Base-by-base conservation (phyloP, 2,113 vertebrate genomes). In the Taxidea taxus region DNA sequence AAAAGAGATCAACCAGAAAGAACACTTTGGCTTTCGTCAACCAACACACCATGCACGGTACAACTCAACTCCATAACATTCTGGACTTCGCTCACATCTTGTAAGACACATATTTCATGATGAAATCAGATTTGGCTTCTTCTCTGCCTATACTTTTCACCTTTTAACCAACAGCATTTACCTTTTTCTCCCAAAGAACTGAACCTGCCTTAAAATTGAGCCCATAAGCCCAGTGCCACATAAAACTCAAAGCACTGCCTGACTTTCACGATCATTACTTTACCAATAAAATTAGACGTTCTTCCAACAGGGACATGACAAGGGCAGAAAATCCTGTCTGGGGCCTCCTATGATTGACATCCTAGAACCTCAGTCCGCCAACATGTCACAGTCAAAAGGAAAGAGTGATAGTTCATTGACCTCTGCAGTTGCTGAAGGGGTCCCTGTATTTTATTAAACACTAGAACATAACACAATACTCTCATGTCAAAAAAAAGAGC, bases 11-110 rank as follows among this genome's bases (percentile, higher is more conserved):
- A 31, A 31, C 4, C 70, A 13, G n/a, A 58, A 70, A 60, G 25
- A 74, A 2, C 3, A 27, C 0, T 27, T 44, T n/a, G 37, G 12
- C 3, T 86, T 58, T 23, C 1, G 0, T 0, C 37, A 66, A 20
- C 37, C 27, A 21, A 31, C 68, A 84, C 0, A 2, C 47, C 39
- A 16, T 15, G 31, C 8, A n/a, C 4, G 7, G 12, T 16, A 1
- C 37, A 74, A 78, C 37, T 49, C 44, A 44, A 6, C 12, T n/a
- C n/a, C 25, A 0, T 29, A 29, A 16, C 54, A 14, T 37, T 58
- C 31, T 42, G 49, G 49, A 37, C 23, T 29, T n/a, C 37, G 8
- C 15, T 25, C 25, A 3, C 0, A 18, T 49, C 39, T 66, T 18
- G 5, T 4, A 34, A 86, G 12, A 64, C 49, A 90, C 20, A 64